These are phyloP conservation scores for Hyles euphorbiae DNA, from an alignment of 1,140 invertebrate species.

Conservation along the genomic window DNA sequence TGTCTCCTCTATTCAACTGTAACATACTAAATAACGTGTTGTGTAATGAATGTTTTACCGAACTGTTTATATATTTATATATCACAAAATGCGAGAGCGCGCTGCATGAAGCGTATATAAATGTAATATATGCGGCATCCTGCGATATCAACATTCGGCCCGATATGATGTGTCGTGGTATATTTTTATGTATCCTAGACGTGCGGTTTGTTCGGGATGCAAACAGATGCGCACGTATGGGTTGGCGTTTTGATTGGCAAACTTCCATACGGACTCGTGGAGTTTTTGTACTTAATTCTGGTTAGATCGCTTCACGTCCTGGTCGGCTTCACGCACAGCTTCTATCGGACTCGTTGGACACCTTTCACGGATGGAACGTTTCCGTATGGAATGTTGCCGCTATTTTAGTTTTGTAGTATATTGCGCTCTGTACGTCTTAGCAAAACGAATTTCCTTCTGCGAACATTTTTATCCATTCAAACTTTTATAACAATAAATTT, in stretches of 20 bases:
- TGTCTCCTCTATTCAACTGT: no score
- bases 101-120: no score
- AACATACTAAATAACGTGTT: no score
- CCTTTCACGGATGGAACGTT: slow-evolving; percentile 8
- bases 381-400: slow-evolving; percentile 3
- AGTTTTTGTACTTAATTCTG: slow-evolving; percentile 22
- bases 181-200: background rate
- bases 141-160: no score
- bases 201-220: no score
- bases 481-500: no score
- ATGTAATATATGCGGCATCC: no score
- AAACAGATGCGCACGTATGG: background rate
- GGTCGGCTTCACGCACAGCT: slow-evolving; percentile 22
- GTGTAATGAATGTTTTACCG: no score
- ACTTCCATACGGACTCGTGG: slow-evolving; percentile 11
- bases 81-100: no score
- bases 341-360: slow-evolving; percentile 9
- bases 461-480: no score
- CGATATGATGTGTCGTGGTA: background rate
- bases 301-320: slow-evolving; percentile 18
- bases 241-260: background rate
- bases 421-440: slow-evolving; percentile 4
- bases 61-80: no score
- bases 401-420: background rate
- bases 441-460: no score